A percentile compares a stretch with the other conserved stretches of the same genome.
Evolutionary conservation across 2,888 invertebrate species (phyloP).

Genomic region (Macropis europaea): DNA sequence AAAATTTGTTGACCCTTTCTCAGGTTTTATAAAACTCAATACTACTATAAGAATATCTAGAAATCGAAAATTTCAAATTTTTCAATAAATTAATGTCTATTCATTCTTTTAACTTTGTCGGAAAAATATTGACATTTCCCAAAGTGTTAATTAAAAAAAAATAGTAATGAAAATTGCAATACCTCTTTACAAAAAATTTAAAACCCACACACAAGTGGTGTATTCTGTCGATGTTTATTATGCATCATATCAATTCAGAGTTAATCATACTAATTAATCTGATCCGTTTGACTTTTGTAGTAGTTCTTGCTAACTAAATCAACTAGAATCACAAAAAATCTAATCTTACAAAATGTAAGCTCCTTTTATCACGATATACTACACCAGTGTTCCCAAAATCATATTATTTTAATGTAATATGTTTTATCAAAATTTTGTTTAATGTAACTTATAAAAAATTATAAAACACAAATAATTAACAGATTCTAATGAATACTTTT

Average conservation of each 20-base stretch:
- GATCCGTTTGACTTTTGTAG: neutral
- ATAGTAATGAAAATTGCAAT: neutral
- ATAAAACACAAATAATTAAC: neutral
- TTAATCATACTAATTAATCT: no score
- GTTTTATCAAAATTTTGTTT: neutral
- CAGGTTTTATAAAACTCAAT: no score
- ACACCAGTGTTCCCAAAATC: conserved; percentile 38
- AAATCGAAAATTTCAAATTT: no score
- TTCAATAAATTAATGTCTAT: no score
- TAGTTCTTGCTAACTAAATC: conserved; percentile 1
- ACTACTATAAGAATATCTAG: no score
- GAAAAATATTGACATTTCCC: no score
- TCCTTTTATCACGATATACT: conserved; percentile 20
- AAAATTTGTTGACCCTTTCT: no score
- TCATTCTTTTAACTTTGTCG: no score
- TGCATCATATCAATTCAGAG: conserved; percentile 40
- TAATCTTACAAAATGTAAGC: conserved; percentile 21
- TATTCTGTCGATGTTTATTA: neutral
- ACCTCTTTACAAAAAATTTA: neutral
- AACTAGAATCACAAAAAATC: conserved; percentile 18
- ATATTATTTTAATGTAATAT: neutral
- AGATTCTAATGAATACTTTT: neutral
- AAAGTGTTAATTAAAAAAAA: neutral
- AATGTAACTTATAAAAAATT: neutral
- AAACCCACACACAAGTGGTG: neutral